Evolutionary conservation across 2,888 invertebrate species (phyloP).

Genomic region (Dynastes tityus): DNA sequence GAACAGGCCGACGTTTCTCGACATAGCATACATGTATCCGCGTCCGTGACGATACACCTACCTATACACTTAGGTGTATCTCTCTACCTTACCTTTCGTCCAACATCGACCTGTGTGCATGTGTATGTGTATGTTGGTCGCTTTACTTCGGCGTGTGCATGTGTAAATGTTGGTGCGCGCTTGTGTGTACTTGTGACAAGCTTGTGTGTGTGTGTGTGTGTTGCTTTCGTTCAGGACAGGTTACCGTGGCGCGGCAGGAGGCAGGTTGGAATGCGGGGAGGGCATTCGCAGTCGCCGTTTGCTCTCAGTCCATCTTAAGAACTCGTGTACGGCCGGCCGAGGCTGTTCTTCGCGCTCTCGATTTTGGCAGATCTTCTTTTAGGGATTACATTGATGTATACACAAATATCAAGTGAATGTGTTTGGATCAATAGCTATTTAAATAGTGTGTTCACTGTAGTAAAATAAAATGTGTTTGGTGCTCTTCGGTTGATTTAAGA

Average conservation of each 20-base stretch:
- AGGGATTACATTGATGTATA: too few species aligned
- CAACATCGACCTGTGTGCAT: conserved; percentile 1
- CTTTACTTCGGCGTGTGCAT: background rate
- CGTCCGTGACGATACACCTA: too few species aligned
- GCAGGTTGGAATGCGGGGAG: conserved; percentile 70
- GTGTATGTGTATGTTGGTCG: background rate
- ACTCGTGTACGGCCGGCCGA: conserved; percentile 59
- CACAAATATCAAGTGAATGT: too few species aligned
- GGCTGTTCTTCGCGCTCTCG: conserved; percentile 54
- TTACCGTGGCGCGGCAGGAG: conserved; percentile 67
- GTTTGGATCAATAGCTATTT: too few species aligned
- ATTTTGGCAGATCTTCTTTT: conserved; percentile 3
- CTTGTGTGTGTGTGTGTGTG: conserved; percentile 49
- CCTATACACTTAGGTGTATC: too few species aligned
- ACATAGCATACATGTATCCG: too few species aligned
- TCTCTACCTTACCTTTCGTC: too few species aligned
- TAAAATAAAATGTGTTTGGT: too few species aligned
- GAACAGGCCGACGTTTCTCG: too few species aligned
- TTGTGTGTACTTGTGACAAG: background rate
- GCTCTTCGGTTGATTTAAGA: too few species aligned
- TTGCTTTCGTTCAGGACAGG: conserved; percentile 60
- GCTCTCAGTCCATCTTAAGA: conserved; percentile 68
- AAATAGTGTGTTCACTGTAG: too few species aligned
- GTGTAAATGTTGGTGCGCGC: background rate
- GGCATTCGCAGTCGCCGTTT: conserved; percentile 66